Conservation (phyloP, 2,888 invertebrate species). For the Branchellion lobata region DNA sequence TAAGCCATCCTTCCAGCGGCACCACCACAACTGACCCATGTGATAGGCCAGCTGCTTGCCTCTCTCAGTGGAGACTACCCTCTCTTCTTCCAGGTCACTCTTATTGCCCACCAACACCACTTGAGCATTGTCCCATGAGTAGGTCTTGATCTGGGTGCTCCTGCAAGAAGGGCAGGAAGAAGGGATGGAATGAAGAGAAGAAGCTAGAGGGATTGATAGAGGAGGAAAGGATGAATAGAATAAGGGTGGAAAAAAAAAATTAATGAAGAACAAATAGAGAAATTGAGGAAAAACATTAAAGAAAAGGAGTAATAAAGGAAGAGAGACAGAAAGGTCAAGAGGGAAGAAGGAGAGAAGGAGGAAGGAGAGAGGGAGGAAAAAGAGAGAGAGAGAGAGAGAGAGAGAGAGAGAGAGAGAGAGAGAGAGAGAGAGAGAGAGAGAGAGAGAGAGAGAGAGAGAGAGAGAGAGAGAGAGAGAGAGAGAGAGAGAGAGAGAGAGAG, state of each 20-base stretch:
- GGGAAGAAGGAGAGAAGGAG: not conserved
- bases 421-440: not conserved
- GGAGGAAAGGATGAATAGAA: not conserved
- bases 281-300: too few species aligned
- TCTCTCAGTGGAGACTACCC: constrained; percentile 92
- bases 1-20: too few species aligned
- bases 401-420: constrained; percentile 1
- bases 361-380: not conserved
- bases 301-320: not conserved
- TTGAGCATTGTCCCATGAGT: constrained; percentile 99
- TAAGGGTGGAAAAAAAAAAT: too few species aligned
- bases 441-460: constrained; percentile 10
- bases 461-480: constrained; percentile 15
- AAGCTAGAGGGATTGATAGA: not conserved
- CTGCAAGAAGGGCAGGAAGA: constrained; percentile 65
- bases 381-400: constrained; percentile 4
- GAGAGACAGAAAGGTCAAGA: constrained; percentile 17
- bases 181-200: too few species aligned
- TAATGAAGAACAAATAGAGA: not conserved
- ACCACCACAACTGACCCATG: constrained; percentile 68
- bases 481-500: constrained; percentile 19
- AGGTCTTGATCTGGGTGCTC: constrained; percentile 99
- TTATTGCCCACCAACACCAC: constrained; percentile 98
- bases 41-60: constrained; percentile 96
- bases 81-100: constrained; percentile 98